These are phyloP conservation scores for Parasteatoda lunata DNA, from an alignment of 2,888 invertebrate species.

Conservation along the genomic window DNA sequence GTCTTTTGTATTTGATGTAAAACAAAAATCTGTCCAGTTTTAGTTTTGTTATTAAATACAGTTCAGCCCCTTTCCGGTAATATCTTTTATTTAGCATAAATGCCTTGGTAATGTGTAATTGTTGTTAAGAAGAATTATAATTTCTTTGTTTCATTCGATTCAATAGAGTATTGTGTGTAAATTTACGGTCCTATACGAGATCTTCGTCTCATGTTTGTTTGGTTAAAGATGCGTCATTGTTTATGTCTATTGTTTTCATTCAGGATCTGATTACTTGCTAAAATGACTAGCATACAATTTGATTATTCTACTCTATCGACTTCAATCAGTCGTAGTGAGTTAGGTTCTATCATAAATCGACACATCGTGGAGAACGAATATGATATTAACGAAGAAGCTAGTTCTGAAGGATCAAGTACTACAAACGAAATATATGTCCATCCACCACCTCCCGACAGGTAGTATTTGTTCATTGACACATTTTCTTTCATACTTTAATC, in stretches of 20 bases:
- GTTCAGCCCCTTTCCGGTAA: not conserved
- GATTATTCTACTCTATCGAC: conserved; percentile 64
- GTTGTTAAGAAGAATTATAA: no score
- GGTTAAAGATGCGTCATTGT: conserved; percentile 13
- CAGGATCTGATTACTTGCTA: conserved; percentile 3
- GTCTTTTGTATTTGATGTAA: no score
- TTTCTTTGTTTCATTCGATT: no score
- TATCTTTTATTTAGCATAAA: not conserved
- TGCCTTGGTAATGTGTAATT: no score
- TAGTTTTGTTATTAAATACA: not conserved
- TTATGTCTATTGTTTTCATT: conserved; percentile 7
- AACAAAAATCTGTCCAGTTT: no score
- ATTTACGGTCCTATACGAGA: not conserved
- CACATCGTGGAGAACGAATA: conserved; percentile 46
- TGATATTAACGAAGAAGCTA: conserved; percentile 57
- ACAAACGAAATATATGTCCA: conserved; percentile 50
- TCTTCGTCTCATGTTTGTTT: conserved; percentile 10
- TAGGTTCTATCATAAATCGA: conserved; percentile 47
- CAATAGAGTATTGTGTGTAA: conserved; percentile 8
- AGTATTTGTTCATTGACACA: not conserved
- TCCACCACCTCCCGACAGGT: conserved; percentile 57
- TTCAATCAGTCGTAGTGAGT: conserved; percentile 59
- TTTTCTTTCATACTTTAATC: no score
- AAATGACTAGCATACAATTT: conserved; percentile 59
- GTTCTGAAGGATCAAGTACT: conserved; percentile 28